Evolutionary conservation across 2,888 invertebrate genomes (phyloP).

Genomic region (Tineola bisselliella): DNA sequence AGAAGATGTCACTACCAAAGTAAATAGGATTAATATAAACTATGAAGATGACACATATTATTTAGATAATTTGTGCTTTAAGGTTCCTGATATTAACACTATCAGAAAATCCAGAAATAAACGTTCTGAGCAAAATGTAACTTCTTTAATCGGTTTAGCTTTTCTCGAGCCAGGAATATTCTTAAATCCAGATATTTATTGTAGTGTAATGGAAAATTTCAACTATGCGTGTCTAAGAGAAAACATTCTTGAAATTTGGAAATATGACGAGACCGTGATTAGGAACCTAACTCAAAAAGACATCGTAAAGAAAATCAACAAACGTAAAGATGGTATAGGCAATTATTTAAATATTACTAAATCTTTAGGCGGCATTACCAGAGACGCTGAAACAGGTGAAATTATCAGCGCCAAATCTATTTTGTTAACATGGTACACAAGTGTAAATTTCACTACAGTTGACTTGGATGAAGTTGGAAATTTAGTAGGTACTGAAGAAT

Average conservation of each 20-base stretch:
- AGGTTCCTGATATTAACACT: slow-evolving; percentile 39
- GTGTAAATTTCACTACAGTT: slow-evolving; percentile 74
- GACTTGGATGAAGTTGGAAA: slow-evolving; percentile 75
- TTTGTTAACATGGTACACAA: slow-evolving; percentile 71
- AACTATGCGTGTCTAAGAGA: slow-evolving; percentile 69
- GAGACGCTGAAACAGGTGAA: slow-evolving; percentile 66
- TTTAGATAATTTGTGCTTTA: slow-evolving; percentile 47
- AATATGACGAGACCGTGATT: slow-evolving; percentile 64
- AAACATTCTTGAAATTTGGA: slow-evolving; percentile 78
- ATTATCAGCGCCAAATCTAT: slow-evolving; percentile 72
- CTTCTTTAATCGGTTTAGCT: slow-evolving; percentile 18
- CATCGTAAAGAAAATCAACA: slow-evolving; percentile 70
- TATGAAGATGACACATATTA: slow-evolving; percentile 31
- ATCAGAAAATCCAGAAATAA: slow-evolving; percentile 19
- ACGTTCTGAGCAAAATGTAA: slow-evolving; percentile 30
- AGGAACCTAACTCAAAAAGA: slow-evolving; percentile 66
- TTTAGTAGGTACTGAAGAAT: slow-evolving; percentile 78
- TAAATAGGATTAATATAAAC: slow-evolving; percentile 43
- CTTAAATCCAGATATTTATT: slow-evolving; percentile 69
- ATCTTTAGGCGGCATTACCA: slow-evolving; percentile 69
- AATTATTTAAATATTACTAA: slow-evolving; percentile 71
- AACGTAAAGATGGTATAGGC: slow-evolving; percentile 71
- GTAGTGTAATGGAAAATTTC: slow-evolving; percentile 70
- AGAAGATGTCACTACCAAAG: slow-evolving; percentile 58
- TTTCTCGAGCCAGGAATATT: slow-evolving; percentile 68